Percentiles rank a stretch among this genome's conserved stretches.
Evolutionary conservation across 2,888 invertebrate species (phyloP).

Genomic region (Microplitis manilae): DNA sequence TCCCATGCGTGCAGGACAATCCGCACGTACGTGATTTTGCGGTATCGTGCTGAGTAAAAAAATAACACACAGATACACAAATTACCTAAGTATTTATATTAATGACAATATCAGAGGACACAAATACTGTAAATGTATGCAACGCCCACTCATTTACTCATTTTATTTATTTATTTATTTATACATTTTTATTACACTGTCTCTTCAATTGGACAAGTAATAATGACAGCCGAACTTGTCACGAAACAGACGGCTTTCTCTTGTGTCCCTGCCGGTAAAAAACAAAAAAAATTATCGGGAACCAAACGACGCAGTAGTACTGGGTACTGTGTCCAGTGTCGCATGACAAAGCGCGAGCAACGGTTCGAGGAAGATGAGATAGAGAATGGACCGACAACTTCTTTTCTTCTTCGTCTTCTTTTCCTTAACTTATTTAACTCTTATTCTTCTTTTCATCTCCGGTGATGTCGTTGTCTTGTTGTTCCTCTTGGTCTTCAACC

Average conservation of each 20-base stretch:
- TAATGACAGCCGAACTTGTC: background rate
- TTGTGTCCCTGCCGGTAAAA: background rate
- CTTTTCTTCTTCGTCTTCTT: conserved; percentile 48
- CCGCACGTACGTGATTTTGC: conserved; percentile 13
- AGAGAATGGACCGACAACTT: conserved; percentile 53
- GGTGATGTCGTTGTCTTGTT: conserved; percentile 12
- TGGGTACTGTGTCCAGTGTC: background rate
- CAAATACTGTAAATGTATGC: background rate
- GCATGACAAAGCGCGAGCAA: conserved; percentile 1
- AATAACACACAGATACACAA: conserved; percentile 8
- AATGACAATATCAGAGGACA: conserved; percentile 1
- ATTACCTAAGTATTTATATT: conserved; percentile 11
- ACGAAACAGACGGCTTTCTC: conserved; percentile 9
- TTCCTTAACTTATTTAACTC: background rate
- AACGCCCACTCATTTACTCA: conserved; percentile 2
- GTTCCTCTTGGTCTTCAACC: background rate
- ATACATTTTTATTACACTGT: background rate
- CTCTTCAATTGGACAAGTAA: conserved; percentile 1
- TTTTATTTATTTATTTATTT: conserved; percentile 10
- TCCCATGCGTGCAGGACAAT: conserved; percentile 3
- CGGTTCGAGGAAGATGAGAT: conserved; percentile 40
- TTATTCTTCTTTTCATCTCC: background rate
- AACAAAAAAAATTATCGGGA: background rate
- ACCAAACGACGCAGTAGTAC: background rate
- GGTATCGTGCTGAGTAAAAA: conserved; percentile 26